Base-by-base conservation (phyloP, 2,797 vertebrate genomes). In the Enteromius anoplus region DNA sequence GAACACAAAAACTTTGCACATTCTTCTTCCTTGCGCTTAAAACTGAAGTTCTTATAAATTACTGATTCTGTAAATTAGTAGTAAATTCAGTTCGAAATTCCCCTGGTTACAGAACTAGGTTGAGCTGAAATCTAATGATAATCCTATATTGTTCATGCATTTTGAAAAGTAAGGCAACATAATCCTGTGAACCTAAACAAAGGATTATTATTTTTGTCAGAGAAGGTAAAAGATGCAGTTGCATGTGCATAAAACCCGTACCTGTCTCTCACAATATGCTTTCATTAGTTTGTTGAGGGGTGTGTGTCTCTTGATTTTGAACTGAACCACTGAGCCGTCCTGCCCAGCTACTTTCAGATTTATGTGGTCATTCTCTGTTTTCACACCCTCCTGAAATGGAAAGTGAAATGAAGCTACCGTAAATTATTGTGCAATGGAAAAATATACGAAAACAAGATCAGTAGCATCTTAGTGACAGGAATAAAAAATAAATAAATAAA, bases 271-370 rank as follows among this genome's bases (percentile, higher is more conserved):
- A 87, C 97, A 98, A 92, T 97, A 97, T 2, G 95, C 97, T 90
- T 96, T 97, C 97, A 98, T 97, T 85, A 97, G 94, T 95, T 96
- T 97, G 93, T 93, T 95, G 88, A 98, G 95, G 0, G 96, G 96
- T 17, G 96, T 96, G 90, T 97, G 97, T 88, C 96, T 93, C 92
- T 97, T 98, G 85, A 97, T 97, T 89, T 98, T 96, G 88, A 98
- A 98, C 86, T 96, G 96, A 88, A 97, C 96, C 89, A 97, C 96
- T 0, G 97, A 97, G 77, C 97, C 96, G 79, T 97, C 97, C 93
- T 97, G 96, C 8, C 95, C 96, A 0, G 95, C 96, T 86, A 97
- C 97, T 89, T 97, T 99, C 89, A 98, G 93, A 89, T 96, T 97
- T 89, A 98, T 97, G 92, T 96, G 96, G 75, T 97, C 96, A 4